Base-by-base conservation (phyloP, 2,113 vertebrate genomes). In the Cyprinodon brontotheroides region DNA sequence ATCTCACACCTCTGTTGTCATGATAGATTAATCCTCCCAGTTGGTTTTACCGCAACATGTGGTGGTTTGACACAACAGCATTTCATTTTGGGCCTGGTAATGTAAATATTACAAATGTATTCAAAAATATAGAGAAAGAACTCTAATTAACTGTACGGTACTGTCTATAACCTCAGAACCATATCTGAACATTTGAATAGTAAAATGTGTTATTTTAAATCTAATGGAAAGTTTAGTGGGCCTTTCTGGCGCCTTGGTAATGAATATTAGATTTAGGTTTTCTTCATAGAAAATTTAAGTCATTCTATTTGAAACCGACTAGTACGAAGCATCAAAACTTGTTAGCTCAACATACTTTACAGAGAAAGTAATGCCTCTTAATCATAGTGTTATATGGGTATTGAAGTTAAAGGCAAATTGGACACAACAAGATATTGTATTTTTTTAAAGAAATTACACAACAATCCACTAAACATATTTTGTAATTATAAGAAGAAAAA, bases 1-100 rank as follows among this genome's bases (percentile, higher is more conserved):
- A 86, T 67, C 79, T 81, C 78, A 89, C 91, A 93, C 84, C 82
- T 85, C 69, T 71, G 61, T 72, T 72, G 70, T 77, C 70, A 53
- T 85, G 84, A 87, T 89, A 90, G 74, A 70, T 79, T 77, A 71
- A 81, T 83, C 74, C 80, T 84, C 81, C 29, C 61, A 64, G 89
- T 90, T 81, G 85, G 60, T 62, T 89, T 80, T 63, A 78, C 48
- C 38, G 61, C 17, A 71, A 80, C 82, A 85, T 81, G 75, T 60
- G 45, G 41, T 72, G 66, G 40, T 79, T 84, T 76, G 81, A 88
- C 80, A 81, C 50, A 65, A n/a, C 66, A 67, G 65, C 67, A 45
- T 72, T 65, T 86, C 14, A 36, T 70, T 74, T 66, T 71, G 60
- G 45, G 20, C 43, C 64, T 65, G 45, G 47, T 70, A 6, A 38